Evolutionary conservation across 2,888 invertebrate genomes (phyloP).

Genomic region (Drosophila maculinotata): DNA sequence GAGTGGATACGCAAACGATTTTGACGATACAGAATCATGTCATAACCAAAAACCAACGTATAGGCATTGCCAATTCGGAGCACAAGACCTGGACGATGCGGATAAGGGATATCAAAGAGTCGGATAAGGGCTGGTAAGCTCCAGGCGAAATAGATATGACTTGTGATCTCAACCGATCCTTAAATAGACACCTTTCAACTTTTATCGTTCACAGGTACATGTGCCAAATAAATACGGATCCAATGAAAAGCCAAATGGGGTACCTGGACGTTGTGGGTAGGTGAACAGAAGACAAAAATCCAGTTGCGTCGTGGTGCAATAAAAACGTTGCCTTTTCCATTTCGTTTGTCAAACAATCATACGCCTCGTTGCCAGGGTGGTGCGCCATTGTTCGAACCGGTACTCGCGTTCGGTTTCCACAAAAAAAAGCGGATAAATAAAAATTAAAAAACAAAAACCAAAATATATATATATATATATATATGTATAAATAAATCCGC

Average conservation of each 20-base stretch:
- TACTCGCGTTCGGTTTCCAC: constrained; percentile 23
- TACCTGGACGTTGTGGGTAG: constrained; percentile 95
- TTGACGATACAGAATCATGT: constrained; percentile 95
- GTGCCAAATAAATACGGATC: constrained; percentile 86
- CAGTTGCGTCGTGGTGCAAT: background rate
- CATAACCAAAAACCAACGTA: constrained; percentile 95
- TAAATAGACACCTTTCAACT: background rate
- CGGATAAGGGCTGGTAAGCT: constrained; percentile 90
- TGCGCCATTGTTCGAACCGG: constrained; percentile 36
- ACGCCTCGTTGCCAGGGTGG: constrained; percentile 44
- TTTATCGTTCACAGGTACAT: constrained; percentile 85
- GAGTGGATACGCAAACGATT: constrained; percentile 93
- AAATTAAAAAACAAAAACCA: constrained; percentile 6
- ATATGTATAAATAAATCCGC: constrained; percentile 34
- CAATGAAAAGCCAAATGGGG: constrained; percentile 90
- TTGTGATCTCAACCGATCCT: background rate
- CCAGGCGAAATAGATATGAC: no score
- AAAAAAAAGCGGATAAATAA: constrained; percentile 8
- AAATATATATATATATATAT: constrained; percentile 4
- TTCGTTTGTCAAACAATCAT: constrained; percentile 58
- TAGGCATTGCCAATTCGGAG: constrained; percentile 92
- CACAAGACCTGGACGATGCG: constrained; percentile 93
- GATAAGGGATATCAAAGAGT: constrained; percentile 91
- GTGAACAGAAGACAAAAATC: constrained; percentile 36
- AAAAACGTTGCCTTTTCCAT: constrained; percentile 43